Percentiles rank a stretch among this genome's conserved stretches.
phyloP scores from a whole-genome alignment of 1,140 invertebrate genomes.

The Drosophila carrolli region DNA sequence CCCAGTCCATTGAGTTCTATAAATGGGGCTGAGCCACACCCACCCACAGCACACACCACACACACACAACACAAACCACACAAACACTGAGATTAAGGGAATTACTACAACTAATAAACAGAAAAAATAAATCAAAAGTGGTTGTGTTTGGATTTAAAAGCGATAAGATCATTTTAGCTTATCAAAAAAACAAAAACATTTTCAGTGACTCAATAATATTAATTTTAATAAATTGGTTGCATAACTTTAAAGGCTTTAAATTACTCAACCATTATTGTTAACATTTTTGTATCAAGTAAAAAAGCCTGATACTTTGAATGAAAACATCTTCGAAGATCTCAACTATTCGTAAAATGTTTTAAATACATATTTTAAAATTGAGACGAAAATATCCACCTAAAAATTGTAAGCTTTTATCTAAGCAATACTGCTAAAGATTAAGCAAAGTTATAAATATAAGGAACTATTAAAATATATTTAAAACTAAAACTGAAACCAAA shows the following conservation, averaged over 20 bases:
- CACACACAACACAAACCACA: conserved; percentile 2
- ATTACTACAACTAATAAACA: background rate
- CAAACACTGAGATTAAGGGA: background rate
- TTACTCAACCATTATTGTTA: too few species aligned
- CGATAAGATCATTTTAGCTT: background rate
- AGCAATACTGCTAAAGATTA: too few species aligned
- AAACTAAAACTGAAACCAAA: too few species aligned
- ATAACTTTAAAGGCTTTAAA: too few species aligned
- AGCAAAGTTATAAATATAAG: too few species aligned
- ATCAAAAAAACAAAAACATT: background rate
- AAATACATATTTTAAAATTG: background rate
- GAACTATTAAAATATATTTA: too few species aligned
- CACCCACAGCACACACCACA: conserved; percentile 5
- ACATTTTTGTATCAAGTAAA: too few species aligned
- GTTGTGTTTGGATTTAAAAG: background rate
- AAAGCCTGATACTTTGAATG: too few species aligned
- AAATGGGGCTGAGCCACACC: conserved; percentile 17
- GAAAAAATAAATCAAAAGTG: conserved; percentile 3
- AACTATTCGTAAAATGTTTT: too few species aligned
- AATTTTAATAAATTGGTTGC: background rate
- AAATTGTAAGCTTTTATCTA: too few species aligned
- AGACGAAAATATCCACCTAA: conserved; percentile 1
- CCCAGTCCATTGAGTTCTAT: conserved; percentile 6
- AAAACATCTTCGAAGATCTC: too few species aligned
- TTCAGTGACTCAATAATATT: conserved; percentile 1